These are phyloP conservation scores for Lasioglossum malachurum DNA, from an alignment of 2,888 invertebrate genomes.

Conservation along the genomic window DNA sequence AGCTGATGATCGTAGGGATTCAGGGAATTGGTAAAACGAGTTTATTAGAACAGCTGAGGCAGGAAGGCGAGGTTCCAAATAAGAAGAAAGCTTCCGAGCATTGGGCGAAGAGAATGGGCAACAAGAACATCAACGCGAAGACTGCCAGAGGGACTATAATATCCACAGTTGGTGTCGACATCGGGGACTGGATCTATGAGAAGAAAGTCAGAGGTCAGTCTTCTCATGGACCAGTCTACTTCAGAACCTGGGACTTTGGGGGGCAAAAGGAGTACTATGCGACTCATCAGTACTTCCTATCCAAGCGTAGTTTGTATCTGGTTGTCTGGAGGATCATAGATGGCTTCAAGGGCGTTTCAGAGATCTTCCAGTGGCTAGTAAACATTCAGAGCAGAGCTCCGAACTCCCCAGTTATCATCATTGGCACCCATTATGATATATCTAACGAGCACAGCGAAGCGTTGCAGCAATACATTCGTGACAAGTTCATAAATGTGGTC, in stretches of 20 bases:
- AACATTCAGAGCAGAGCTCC: conserved; percentile 97
- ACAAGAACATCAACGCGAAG: conserved; percentile 92
- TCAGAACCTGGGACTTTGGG: conserved; percentile 99
- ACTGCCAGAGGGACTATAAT: conserved; percentile 92
- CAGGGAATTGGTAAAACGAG: conserved; percentile 96
- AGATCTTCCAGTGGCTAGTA: conserved; percentile 98
- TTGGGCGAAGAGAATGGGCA: conserved; percentile 98
- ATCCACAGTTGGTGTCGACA: conserved; percentile 99
- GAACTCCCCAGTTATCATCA: conserved; percentile 97
- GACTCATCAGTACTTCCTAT: conserved; percentile 99
- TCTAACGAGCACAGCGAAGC: conserved; percentile 91
- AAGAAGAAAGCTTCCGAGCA: conserved; percentile 91
- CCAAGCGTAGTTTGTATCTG: conserved; percentile 96
- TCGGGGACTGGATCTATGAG: conserved; percentile 97
- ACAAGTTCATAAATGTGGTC: conserved; percentile 95
- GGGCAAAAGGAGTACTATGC: conserved; percentile 99
- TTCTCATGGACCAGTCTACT: conserved; percentile 93
- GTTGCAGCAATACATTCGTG: conserved; percentile 94
- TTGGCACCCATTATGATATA: conserved; percentile 98
- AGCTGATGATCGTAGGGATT: conserved; percentile 97
- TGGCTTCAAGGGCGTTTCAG: conserved; percentile 94
- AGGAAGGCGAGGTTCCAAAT: conserved; percentile 92
- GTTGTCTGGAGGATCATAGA: conserved; percentile 98
- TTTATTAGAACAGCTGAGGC: conserved; percentile 93
- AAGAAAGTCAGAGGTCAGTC: conserved; percentile 91